Evolutionary conservation across 2,113 vertebrate genomes (phyloP), one percentile per base, ranked within the genome.

Genomic region (Menura novaehollandiae): DNA sequence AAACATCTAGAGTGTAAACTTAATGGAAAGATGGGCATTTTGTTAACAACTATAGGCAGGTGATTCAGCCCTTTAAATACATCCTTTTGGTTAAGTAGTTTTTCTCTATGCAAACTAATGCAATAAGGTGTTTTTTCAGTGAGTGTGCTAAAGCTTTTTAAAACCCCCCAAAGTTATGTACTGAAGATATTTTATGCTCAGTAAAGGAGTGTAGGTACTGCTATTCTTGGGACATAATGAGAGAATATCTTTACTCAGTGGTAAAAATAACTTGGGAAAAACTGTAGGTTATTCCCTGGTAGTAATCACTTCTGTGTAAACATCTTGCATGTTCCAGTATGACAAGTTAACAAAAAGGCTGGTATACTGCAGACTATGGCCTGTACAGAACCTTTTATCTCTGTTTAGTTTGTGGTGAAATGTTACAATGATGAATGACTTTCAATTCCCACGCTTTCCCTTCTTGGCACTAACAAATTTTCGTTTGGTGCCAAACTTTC

Each of bases 391-490:
- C 82, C 44, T 67, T 93, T 95, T 97, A 91, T 95, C 94, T 97
- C 84, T 87, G 49, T 93, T 95, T 66, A 46, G 74, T 91, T 35
- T 89, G 75, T 44, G 49, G 56, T 60, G 73, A 95, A 91, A 35
- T 47, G 76, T 58, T 97, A 60, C 56, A 91, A 17, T 96, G 94
- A 97, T 80, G 63, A 95, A 96, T 94, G 95, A 68, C 81, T 97
- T 97, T 84, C 88, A 96, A 51, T 97, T 97, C 69, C n/a, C 55
- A 63, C 59, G 17, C 73, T 94, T 82, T 47, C 32, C 43, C 66
- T 95, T 83, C 49, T 88, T 96, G 91, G 66, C 71, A 89, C 95
- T 95, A 94, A 92, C 86, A 91, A 88, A 89, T 92, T 97, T 97
- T 97, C 92, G 85, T 95, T 88, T 39, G 47, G 60, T 93, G 53